phyloP scores from a whole-genome alignment of 1,140 invertebrate genomes.

The Apis dorsata region DNA sequence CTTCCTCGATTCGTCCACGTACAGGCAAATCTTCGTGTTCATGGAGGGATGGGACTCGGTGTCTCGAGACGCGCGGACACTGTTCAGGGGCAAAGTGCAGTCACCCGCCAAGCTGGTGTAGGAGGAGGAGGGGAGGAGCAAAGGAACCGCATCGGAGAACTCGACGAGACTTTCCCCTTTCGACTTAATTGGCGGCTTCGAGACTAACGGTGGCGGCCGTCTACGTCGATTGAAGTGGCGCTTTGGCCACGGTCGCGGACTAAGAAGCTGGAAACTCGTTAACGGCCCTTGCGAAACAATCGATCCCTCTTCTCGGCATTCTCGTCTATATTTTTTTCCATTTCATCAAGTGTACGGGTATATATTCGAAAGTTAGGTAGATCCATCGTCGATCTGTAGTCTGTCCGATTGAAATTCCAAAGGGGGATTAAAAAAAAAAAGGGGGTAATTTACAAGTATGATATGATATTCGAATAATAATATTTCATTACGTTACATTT shows the following conservation, averaged over 20 bases:
- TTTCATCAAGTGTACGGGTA: background rate
- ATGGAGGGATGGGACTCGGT: background rate
- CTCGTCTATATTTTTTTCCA: background rate
- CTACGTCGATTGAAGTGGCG: constrained; percentile 40
- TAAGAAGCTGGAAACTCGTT: constrained; percentile 51
- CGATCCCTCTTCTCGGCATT: constrained; percentile 9
- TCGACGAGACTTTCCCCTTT: constrained; percentile 48
- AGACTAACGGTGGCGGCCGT: constrained; percentile 38
- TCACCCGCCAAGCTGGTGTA: background rate
- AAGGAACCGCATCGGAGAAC: constrained; percentile 49
- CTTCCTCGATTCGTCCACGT: constrained; percentile 14
- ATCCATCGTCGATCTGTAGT: no score
- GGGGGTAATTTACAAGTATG: no score
- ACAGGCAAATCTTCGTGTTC: constrained; percentile 41
- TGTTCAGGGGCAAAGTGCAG: constrained; percentile 37
- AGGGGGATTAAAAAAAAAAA: no score
- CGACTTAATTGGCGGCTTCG: constrained; percentile 56
- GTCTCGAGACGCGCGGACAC: constrained; percentile 15
- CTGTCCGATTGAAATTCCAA: no score
- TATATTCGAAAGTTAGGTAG: no score
- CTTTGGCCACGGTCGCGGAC: constrained; percentile 34
- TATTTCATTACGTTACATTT: no score
- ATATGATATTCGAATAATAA: no score
- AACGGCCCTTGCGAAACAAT: constrained; percentile 41
- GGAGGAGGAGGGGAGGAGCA: background rate